Conservation (phyloP, 2,888 invertebrate genomes). For the Strigamia crassipes region DNA sequence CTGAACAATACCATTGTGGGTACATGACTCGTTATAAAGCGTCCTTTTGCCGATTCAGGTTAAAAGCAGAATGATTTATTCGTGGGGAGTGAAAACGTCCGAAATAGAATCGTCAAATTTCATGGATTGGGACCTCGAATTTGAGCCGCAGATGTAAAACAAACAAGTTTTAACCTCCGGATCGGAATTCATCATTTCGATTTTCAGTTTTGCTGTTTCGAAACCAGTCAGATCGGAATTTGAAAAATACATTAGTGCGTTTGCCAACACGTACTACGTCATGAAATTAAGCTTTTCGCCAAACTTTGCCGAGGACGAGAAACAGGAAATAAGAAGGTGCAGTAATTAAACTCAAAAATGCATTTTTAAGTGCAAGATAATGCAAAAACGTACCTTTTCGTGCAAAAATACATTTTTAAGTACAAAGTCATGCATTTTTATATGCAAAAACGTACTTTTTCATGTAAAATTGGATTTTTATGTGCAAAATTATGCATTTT, state of each 20-base stretch:
- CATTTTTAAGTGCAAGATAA: too few relatives aligned
- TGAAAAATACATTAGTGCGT: background rate
- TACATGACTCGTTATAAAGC: too few relatives aligned
- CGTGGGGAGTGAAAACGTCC: background rate
- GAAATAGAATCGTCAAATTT: background rate
- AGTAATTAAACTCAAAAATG: too few relatives aligned
- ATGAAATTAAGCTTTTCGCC: background rate
- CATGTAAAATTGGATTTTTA: too few relatives aligned
- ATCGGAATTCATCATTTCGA: background rate
- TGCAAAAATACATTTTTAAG: too few relatives aligned
- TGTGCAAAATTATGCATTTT: too few relatives aligned
- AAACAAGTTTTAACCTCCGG: background rate
- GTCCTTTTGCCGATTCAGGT: too few relatives aligned
- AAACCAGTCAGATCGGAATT: background rate
- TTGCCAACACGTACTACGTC: background rate
- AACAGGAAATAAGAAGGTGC: background rate
- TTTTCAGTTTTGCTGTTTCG: background rate
- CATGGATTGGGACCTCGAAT: background rate
- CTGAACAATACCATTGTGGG: too few relatives aligned
- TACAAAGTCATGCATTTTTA: too few relatives aligned
- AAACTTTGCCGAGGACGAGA: background rate
- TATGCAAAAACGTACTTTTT: too few relatives aligned
- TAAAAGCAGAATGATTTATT: background rate
- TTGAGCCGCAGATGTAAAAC: background rate
- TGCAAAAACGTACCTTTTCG: too few relatives aligned